phyloP scores from a whole-genome alignment of 2,888 invertebrate genomes.

The Oscheius sp. region DNA sequence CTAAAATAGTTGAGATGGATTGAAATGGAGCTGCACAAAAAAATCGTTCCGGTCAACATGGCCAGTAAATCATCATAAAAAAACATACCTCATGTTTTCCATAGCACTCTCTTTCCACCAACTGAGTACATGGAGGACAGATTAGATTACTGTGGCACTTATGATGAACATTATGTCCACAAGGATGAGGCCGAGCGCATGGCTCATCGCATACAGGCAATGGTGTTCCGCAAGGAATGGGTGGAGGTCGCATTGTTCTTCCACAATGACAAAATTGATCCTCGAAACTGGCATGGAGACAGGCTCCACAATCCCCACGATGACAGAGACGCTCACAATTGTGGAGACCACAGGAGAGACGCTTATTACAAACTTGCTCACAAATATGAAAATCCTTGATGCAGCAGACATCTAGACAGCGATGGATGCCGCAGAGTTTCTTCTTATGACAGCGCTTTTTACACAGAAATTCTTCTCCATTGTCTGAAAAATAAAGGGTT shows the following conservation, averaged over 20 bases:
- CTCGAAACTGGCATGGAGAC: conserved; percentile 85
- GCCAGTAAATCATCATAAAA: background rate
- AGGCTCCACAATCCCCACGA: conserved; percentile 83
- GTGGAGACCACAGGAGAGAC: conserved; percentile 86
- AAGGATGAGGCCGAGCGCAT: conserved; percentile 83
- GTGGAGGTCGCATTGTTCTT: conserved; percentile 84
- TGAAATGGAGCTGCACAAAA: background rate
- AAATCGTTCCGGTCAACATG: background rate
- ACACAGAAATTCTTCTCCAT: conserved; percentile 74
- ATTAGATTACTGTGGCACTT: conserved; percentile 77
- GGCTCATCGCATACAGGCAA: conserved; percentile 83
- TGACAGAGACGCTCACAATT: conserved; percentile 89
- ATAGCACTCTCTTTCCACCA: conserved; percentile 85
- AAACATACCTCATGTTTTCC: conserved; percentile 75
- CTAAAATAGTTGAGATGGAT: conserved; percentile 72
- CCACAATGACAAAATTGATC: conserved; percentile 93
- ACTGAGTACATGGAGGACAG: conserved; percentile 86
- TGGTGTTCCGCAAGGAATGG: conserved; percentile 89
- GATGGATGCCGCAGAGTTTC: conserved; percentile 77
- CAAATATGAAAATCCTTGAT: conserved; percentile 87
- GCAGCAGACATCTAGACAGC: conserved; percentile 89
- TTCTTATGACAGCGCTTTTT: conserved; percentile 87
- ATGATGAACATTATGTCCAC: conserved; percentile 53
- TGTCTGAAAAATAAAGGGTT: conserved; percentile 41
- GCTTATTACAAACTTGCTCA: conserved; percentile 77